Evolutionary conservation across 2,888 invertebrate genomes (phyloP).

Genomic region (Venusia cambrica): DNA sequence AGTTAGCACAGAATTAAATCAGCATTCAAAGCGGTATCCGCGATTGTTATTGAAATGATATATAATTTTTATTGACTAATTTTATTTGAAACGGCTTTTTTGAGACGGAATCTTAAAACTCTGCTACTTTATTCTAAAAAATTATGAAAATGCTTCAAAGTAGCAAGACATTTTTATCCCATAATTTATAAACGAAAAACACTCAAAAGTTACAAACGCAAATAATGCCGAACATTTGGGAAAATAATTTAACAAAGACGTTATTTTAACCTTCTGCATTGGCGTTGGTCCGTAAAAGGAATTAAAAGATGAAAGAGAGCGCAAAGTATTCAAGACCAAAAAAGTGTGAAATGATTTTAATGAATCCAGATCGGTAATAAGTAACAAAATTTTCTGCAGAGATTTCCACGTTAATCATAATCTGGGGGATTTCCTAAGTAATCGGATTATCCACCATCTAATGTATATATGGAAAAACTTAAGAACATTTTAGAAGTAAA

Average conservation of each 20-base stretch:
- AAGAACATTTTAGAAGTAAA: slow-evolving; percentile 47
- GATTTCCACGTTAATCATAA: slow-evolving; percentile 62
- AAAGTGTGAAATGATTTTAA: slow-evolving; percentile 65
- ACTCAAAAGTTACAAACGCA: neutral
- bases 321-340: slow-evolving; percentile 55
- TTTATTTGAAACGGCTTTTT: too few relatives aligned
- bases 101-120: too few relatives aligned
- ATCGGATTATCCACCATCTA: slow-evolving; percentile 56
- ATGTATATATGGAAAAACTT: slow-evolving; percentile 49
- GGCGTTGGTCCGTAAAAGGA: slow-evolving; percentile 27
- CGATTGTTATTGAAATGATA: too few relatives aligned
- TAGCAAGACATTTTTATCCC: too few relatives aligned
- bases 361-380: slow-evolving; percentile 61
- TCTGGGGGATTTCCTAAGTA: slow-evolving; percentile 55
- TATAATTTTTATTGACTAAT: too few relatives aligned
- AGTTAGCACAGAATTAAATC: too few relatives aligned
- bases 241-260: neutral
- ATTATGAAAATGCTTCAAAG: too few relatives aligned
- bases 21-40: too few relatives aligned
- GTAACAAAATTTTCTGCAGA: slow-evolving; percentile 55
- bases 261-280: neutral
- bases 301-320: slow-evolving; percentile 63
- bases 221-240: slow-evolving; percentile 1
- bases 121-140: too few relatives aligned
- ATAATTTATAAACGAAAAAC: too few relatives aligned